Evolutionary conservation across 2,797 vertebrate genomes (phyloP).

Genomic region (Enteromius argenteus): DNA sequence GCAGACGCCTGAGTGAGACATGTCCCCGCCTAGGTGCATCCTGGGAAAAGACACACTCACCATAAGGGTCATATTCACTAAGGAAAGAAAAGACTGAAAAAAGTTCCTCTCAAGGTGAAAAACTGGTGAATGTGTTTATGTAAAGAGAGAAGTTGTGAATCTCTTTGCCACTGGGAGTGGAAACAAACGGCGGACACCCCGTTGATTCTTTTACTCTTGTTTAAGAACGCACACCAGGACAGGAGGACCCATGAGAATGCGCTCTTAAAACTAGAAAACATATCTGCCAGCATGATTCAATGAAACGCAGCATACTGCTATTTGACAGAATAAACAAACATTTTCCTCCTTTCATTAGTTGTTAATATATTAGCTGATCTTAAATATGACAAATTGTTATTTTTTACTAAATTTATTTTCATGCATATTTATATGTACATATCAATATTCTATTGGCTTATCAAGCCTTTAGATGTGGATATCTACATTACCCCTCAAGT

Average conservation of each 20-base stretch:
- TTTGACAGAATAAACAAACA: constrained; percentile 1
- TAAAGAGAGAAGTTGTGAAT: constrained; percentile 42
- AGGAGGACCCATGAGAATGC: constrained; percentile 1
- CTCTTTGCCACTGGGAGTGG: constrained; percentile 14
- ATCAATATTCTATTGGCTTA: not conserved
- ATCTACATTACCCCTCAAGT: not conserved
- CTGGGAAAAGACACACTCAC: constrained; percentile 70
- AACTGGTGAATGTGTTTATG: constrained; percentile 64
- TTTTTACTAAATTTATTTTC: not conserved
- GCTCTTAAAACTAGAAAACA: constrained; percentile 1
- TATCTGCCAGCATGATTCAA: constrained; percentile 29
- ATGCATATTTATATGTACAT: not conserved
- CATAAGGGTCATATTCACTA: constrained; percentile 45
- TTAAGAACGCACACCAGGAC: constrained; percentile 14
- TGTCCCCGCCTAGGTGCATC: constrained; percentile 77
- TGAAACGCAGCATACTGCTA: not conserved
- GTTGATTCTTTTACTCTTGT: constrained; percentile 26
- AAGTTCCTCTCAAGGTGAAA: constrained; percentile 74
- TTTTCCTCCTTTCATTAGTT: not conserved
- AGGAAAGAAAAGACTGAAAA: constrained; percentile 31
- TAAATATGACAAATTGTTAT: not conserved
- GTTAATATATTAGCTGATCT: not conserved
- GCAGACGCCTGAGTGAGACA: constrained; percentile 75
- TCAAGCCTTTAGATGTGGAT: not conserved
- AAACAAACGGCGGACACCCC: constrained; percentile 25